Base-by-base conservation (phyloP, 2,797 vertebrate species). In the Phyllotis vaccarum region DNA sequence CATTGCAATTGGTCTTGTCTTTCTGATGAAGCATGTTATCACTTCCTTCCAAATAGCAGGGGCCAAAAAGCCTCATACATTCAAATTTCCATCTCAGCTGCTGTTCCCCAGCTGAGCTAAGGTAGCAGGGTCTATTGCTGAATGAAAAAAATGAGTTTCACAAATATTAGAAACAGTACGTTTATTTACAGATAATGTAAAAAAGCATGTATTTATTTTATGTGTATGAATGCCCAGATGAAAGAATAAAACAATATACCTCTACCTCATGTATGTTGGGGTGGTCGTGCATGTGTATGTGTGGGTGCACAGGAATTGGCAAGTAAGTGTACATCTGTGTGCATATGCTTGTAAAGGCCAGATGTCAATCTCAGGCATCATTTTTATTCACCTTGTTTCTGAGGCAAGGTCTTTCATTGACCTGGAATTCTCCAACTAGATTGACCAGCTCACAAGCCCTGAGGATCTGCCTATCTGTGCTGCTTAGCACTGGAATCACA, bases 101-200 rank as follows among this genome's bases (percentile, higher is more conserved):
- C 82, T 29, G 83, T 94, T 94, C 93, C 94, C 90, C 58, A 8
- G 90, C 92, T 94, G 94, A 95, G 87, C 37, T 68, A 80, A 94
- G 87, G 72, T 74, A 68, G 10, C 2, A 0, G 40, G 34, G 52
- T 6, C 29, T 95, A 43, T 13, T 89, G 40, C 29, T 95, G 60
- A 91, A 86, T 72, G 68, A 91, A 60, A 70, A 86, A 72, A 81
- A n/a, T 19, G 82, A 78, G 82, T 27, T 58, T 12, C 34, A 74
- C 34, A 86, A 94, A 58, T 1, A 62, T 10, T 70, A 70, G 19
- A 11, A 83, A 60, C 70, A 92, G 22, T 81, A 95, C 46, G 16
- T 52, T 88, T 70, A 82, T 46, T 74, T 87, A 43, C 78, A 58
- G 12, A 80, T 58, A 87, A 81, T 13, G n/a, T 37, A n/a, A 68